Conservation (phyloP, 2,113 vertebrate genomes). For the Melanocharis versteri region DNA sequence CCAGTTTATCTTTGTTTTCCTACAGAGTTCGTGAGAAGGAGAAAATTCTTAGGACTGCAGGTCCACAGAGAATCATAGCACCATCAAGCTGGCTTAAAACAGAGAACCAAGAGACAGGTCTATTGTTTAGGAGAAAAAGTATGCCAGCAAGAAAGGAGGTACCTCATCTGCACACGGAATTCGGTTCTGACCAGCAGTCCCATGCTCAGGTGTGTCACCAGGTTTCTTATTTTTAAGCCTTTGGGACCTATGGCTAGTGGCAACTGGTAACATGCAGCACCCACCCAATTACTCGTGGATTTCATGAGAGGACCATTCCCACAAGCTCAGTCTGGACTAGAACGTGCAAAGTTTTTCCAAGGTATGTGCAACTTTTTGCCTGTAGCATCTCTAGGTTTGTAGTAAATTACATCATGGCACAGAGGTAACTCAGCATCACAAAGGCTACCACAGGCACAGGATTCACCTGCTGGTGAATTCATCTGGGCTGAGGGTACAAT, state of each 20-base stretch:
- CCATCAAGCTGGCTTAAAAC: background rate
- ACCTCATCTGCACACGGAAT: background rate
- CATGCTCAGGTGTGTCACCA: background rate
- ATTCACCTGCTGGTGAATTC: background rate
- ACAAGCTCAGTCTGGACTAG: background rate
- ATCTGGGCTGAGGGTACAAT: background rate
- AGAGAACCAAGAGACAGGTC: background rate
- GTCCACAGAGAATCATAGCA: too few species aligned
- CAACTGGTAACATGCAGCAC: background rate
- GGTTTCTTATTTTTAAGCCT: background rate
- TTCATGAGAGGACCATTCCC: background rate
- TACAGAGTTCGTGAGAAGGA: too few species aligned
- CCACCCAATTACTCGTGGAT: accelerated
- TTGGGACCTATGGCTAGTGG: background rate
- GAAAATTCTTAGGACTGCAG: too few species aligned
- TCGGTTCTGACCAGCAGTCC: background rate
- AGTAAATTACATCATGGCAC: background rate
- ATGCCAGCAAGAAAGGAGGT: background rate
- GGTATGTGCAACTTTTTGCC: accelerated
- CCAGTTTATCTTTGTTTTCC: too few species aligned
- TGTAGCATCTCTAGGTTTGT: background rate
- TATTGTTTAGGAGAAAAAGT: background rate
- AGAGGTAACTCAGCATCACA: background rate
- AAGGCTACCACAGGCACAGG: background rate
- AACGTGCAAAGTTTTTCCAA: background rate